Conservation (phyloP, 2,113 vertebrate species). For the Austrofundulus limnaeus region DNA sequence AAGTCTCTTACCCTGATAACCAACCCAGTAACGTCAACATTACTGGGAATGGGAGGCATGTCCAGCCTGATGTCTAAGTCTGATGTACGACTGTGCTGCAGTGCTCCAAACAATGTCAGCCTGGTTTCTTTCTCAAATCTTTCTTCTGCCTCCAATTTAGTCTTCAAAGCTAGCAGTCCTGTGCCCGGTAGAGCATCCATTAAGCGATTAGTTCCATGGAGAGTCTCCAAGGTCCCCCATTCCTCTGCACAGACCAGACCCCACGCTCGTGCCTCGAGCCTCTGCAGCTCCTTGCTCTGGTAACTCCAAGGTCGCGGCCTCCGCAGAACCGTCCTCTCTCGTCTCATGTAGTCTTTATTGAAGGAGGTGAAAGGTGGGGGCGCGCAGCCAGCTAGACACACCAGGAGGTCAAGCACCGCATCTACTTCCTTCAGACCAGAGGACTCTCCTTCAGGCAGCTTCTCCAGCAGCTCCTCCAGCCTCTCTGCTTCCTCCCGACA, state of each 20-base stretch:
- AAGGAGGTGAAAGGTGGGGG: conserved; percentile 81
- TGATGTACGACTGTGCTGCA: conserved; percentile 88
- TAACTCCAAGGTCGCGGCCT: conserved; percentile 84
- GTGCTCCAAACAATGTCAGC: conserved; percentile 89
- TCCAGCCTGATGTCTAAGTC: conserved; percentile 93
- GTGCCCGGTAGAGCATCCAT: conserved; percentile 90
- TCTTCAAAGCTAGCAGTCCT: conserved; percentile 81
- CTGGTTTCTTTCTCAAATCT: conserved; percentile 90
- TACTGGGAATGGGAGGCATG: conserved; percentile 90
- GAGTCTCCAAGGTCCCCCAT: conserved; percentile 74
- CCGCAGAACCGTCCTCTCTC: conserved; percentile 83
- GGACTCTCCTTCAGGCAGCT: conserved; percentile 69
- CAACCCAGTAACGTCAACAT: conserved; percentile 89
- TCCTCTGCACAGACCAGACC: conserved; percentile 84
- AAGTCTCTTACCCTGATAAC: conserved; percentile 85
- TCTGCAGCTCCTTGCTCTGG: conserved; percentile 85
- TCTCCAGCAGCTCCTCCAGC: conserved; percentile 86
- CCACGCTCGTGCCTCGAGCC: conserved; percentile 84
- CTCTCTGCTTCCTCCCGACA: conserved; percentile 86
- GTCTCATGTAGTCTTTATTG: conserved; percentile 84
- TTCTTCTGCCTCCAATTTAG: conserved; percentile 75
- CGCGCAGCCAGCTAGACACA: conserved; percentile 87
- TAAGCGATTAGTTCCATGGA: conserved; percentile 80
- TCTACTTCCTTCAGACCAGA: conserved; percentile 78
- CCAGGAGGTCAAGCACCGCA: conserved; percentile 86